Evolutionary conservation across 2,888 invertebrate species (phyloP), one percentile per base, ranked within the genome.

Genomic region (Sisyra nigra): DNA sequence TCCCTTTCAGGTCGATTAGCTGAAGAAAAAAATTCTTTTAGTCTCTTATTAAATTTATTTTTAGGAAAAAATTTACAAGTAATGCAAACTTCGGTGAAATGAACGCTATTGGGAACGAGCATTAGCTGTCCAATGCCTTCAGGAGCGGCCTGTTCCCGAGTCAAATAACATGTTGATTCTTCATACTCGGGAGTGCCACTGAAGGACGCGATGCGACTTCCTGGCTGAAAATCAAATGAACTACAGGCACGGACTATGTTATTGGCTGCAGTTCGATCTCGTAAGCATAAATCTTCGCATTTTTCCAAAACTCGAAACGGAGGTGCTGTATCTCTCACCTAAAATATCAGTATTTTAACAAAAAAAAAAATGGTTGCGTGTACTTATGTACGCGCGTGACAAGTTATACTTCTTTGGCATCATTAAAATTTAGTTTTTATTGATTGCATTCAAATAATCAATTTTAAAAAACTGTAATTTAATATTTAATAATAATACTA

Each of bases 201-300:
- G 54, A 81, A 87, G 0, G 83, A 82, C 29, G 85, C 81, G 49
- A 86, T 84, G 32, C 87, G 71, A 50, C 82, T 82, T 44, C 89
- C 91, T 0, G 89, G 88, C 61, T 87, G 85, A 57, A 89, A 91
- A 62, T 91, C 89, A 51, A 91, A 88, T 36, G 88, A 89, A 47
- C 82, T 79, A 60, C 89, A 91, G 2, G 83, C 77, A 49, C 87
- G 71, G 14, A 87, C 86, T 38, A 88, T 71, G 59, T 87, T 86
- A 58, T 83, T 86, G 8, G 79, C 76, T 3, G 69, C 73, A 1
- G 73, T 72, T 48, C 87, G 72, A 58, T 89, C 89, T 13, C 87
- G 72, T 45, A 87, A 63, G 55, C 89, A 91, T 8, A 88, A 63
- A 54, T 86, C 84, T 60, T 86, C 85, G 60, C 91, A 91, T 61